A percentile compares a stretch with the other conserved stretches of the same genome.
Conservation (phyloP, 2,113 vertebrate genomes). For the Abramis brama region DNA sequence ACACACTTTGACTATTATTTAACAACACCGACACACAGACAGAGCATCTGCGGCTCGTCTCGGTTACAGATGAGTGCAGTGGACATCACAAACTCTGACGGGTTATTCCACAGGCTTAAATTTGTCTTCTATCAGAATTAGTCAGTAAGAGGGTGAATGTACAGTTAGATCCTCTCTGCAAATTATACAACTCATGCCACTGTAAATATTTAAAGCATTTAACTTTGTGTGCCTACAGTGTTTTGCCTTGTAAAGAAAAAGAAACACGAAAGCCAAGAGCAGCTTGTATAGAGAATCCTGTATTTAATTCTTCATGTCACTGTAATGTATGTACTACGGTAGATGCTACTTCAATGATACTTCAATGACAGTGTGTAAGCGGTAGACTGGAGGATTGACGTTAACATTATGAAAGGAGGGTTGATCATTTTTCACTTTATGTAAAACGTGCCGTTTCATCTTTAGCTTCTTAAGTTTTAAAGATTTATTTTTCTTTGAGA, state of each 20-base stretch:
- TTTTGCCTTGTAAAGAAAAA: slow-evolving; percentile 54
- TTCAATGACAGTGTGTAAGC: neutral
- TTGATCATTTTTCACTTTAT: slow-evolving; percentile 20
- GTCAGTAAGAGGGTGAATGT: slow-evolving; percentile 27
- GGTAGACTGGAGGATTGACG: neutral
- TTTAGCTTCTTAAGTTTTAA: slow-evolving; percentile 6
- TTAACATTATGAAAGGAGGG: neutral
- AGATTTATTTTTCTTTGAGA: slow-evolving; percentile 33
- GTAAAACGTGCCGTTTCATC: neutral
- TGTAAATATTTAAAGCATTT: slow-evolving; percentile 57
- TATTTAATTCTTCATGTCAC: slow-evolving; percentile 45
- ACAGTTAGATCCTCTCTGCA: slow-evolving; percentile 31
- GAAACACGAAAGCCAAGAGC: neutral
- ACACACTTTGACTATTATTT: neutral
- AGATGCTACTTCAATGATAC: neutral
- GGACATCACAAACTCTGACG: neutral
- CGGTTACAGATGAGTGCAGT: neutral
- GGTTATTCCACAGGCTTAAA: neutral
- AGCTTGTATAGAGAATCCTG: neutral
- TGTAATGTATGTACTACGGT: slow-evolving; percentile 10
- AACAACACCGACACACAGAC: neutral
- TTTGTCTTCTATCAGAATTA: neutral
- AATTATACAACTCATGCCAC: slow-evolving; percentile 13
- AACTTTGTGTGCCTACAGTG: slow-evolving; percentile 62
- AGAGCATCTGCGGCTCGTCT: neutral